A percentile compares a stretch with the other conserved stretches of the same genome.
These are phyloP conservation scores for Rhorus exstirpatorius DNA, from an alignment of 2,888 invertebrate genomes.

Conservation along the genomic window DNA sequence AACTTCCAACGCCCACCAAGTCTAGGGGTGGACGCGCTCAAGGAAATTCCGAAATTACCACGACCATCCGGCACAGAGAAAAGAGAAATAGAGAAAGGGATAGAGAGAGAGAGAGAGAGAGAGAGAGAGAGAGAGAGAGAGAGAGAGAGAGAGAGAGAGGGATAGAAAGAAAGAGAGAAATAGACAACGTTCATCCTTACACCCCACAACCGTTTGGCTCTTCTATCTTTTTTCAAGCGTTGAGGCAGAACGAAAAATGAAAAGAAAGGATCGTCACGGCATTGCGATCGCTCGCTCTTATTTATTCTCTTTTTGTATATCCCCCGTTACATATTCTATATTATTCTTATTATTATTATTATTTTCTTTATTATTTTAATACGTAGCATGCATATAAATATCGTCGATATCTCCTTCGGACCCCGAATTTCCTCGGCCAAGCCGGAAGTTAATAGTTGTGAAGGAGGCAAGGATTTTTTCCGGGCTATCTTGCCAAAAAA, in stretches of 20 bases:
- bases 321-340: conserved; percentile 6
- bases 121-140: conserved; percentile 5
- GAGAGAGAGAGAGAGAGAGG: background rate
- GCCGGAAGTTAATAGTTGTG: conserved; percentile 68
- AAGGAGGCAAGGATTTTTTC: conserved; percentile 43
- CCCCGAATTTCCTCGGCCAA: conserved; percentile 48
- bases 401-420: conserved; percentile 50
- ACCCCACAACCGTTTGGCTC: conserved; percentile 41
- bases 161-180: background rate
- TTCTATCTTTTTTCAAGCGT: conserved; percentile 29
- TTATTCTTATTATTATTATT: conserved; percentile 11
- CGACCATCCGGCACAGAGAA: conserved; percentile 69
- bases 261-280: conserved; percentile 39
- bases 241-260: conserved; percentile 21
- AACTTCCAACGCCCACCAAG: conserved; percentile 45
- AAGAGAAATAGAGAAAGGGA: background rate
- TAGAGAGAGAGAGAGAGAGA: background rate
- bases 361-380: conserved; percentile 34
- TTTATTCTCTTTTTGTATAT: conserved; percentile 46
- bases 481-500: conserved; percentile 69
- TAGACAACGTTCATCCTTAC: conserved; percentile 44
- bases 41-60: conserved; percentile 73
- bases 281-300: conserved; percentile 42
- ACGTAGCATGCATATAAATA: conserved; percentile 62
- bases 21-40: conserved; percentile 55